Percentiles rank a stretch among this genome's conserved stretches.
Conservation (phyloP, 2,797 vertebrate species). For the Phoxinus dragarum region DNA sequence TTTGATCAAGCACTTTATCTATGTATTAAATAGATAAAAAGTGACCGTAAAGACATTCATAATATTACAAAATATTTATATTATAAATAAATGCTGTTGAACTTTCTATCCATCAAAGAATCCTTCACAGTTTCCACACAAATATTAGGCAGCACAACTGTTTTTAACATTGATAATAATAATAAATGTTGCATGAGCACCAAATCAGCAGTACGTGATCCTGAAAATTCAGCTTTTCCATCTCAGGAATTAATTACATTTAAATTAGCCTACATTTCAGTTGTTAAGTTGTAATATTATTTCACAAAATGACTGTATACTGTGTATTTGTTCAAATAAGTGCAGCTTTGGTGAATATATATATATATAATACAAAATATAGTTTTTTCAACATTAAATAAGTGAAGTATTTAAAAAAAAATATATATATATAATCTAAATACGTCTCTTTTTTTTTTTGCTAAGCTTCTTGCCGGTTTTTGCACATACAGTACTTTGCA, state of each 20-base stretch:
- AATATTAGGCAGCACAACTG: not conserved
- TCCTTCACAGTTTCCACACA: not conserved
- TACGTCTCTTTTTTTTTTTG: not conserved
- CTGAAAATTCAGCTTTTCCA: not conserved
- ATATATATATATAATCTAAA: not conserved
- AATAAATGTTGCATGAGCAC: not conserved
- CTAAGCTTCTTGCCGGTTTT: not conserved
- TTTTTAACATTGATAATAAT: not conserved
- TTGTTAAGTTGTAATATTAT: not conserved
- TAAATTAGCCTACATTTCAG: not conserved
- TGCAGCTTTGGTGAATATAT: not conserved
- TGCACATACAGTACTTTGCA: constrained; percentile 1
- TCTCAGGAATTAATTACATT: not conserved
- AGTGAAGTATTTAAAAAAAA: no score
- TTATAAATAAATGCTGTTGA: not conserved
- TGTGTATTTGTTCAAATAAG: no score
- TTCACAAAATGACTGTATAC: not conserved
- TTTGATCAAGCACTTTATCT: not conserved
- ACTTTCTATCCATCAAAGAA: not conserved
- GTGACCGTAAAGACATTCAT: not conserved
- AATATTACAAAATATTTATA: not conserved
- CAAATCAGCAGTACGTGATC: not conserved
- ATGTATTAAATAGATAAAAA: not conserved
- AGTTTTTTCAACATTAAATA: not conserved
- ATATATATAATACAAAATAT: not conserved